Evolutionary conservation across 2,888 invertebrate species (phyloP), one percentile per base, ranked within the genome.

Genomic region (Stratiomys singularior): DNA sequence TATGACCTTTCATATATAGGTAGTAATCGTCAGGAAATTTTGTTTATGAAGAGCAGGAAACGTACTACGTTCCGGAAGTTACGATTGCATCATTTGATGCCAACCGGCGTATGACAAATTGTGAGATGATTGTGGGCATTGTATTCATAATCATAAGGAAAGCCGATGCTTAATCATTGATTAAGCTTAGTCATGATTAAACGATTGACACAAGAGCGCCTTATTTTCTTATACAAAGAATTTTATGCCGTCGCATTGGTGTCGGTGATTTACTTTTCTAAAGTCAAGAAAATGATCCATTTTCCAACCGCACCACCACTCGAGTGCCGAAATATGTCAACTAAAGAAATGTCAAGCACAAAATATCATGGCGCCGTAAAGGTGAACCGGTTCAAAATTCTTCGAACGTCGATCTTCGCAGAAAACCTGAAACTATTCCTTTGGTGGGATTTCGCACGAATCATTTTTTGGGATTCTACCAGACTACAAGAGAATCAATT

Each of bases 401-500:
- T 66, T 72, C 76, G 76, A 79, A 60, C n/a, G n/a, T n/a, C n/a
- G n/a, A n/a, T n/a, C n/a, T n/a, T n/a, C n/a, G n/a, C n/a, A n/a
- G n/a, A 60, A 44, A 60, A 60, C 21, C 21, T 60, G 5, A 21
- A 23, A 25, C 60, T 60, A 21, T 60, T 25, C 13, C 21, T 60
- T 60, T 60, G 1, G 60, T 60, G 25, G 60, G 11, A 60, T 60
- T 60, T 60, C 60, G 23, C 18, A 21, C 21, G 60, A 60, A 60
- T 60, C 60, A 3, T 88, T 88, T 88, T 44, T 44, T 44, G 13
- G 13, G 13, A 88, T 88, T 88, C 74, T 78, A 23, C 78, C 64
- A n/a, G n/a, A n/a, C n/a, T n/a, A n/a, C n/a, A n/a, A n/a, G n/a
- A n/a, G n/a, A 76, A 80, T 76, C 46, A 79, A 76, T 77, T 78